Evolutionary conservation across 2,888 invertebrate genomes (phyloP).

Genomic region (Drosophila prostipennis): DNA sequence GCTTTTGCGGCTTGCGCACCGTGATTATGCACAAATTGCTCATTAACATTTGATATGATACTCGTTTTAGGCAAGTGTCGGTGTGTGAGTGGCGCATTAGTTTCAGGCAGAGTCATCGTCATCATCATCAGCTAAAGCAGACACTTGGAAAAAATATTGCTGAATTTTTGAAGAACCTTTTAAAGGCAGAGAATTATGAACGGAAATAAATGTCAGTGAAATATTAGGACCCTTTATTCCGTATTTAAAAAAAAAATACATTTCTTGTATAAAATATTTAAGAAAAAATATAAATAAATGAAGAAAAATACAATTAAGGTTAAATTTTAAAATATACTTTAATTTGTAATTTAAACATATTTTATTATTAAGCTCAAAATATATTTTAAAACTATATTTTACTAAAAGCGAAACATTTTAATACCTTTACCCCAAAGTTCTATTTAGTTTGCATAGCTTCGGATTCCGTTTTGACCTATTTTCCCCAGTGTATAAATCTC

Average conservation of each 20-base stretch:
- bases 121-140: constrained; percentile 5
- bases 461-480: neutral
- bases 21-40: constrained; percentile 62
- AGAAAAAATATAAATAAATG: too few relatives aligned
- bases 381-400: too few relatives aligned
- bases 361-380: too few relatives aligned
- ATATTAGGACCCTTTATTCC: too few relatives aligned
- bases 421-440: neutral
- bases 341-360: too few relatives aligned
- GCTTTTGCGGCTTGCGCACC: constrained; percentile 38
- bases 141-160: neutral
- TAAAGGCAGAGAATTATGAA: too few relatives aligned
- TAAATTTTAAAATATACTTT: too few relatives aligned
- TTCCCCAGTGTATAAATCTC: neutral
- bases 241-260: too few relatives aligned
- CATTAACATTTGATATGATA: constrained; percentile 54
- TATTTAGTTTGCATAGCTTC: neutral
- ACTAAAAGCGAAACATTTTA: too few relatives aligned
- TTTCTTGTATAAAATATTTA: too few relatives aligned
- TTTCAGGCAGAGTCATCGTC: constrained; percentile 23
- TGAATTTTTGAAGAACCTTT: neutral
- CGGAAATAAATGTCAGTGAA: too few relatives aligned
- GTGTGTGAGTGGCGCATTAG: constrained; percentile 35
- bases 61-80: neutral
- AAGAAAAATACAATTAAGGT: too few relatives aligned